Evolutionary conservation across 2,797 vertebrate species (phyloP).

Genomic region (Anableps anableps): DNA sequence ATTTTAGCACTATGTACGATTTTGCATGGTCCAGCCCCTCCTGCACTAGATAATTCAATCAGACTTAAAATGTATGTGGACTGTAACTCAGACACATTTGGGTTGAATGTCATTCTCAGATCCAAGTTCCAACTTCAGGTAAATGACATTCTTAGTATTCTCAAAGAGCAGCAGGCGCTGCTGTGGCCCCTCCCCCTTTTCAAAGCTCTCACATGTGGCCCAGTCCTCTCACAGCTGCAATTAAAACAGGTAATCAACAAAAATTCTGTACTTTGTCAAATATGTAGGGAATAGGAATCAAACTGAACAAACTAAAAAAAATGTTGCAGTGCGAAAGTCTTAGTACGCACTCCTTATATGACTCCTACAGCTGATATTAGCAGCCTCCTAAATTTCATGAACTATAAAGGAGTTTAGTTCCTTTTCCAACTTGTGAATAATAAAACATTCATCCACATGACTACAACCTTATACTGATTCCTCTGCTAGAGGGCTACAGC

Average conservation of each 20-base stretch:
- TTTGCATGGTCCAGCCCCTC: background rate
- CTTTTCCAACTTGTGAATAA: background rate
- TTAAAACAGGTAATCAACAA: background rate
- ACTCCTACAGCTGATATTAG: background rate
- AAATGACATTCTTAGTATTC: background rate
- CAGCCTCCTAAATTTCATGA: too few species aligned
- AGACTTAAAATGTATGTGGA: background rate
- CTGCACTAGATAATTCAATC: background rate
- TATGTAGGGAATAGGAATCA: background rate
- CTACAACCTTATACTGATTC: background rate
- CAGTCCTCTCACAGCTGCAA: background rate
- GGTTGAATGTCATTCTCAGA: background rate
- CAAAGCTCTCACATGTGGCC: background rate
- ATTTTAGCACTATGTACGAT: background rate
- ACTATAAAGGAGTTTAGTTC: background rate
- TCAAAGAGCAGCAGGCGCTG: background rate
- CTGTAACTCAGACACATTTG: background rate
- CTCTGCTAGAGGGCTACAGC: constrained; percentile 10
- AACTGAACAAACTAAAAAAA: too few species aligned
- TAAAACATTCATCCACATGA: background rate
- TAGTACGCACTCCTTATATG: background rate
- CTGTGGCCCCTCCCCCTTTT: background rate
- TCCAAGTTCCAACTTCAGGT: background rate
- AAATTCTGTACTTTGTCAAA: background rate
- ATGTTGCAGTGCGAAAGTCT: too few species aligned